A percentile compares a stretch with the other conserved stretches of the same genome.
Evolutionary conservation across 2,113 vertebrate species (phyloP).

Genomic region (Odobenus rosmarus): DNA sequence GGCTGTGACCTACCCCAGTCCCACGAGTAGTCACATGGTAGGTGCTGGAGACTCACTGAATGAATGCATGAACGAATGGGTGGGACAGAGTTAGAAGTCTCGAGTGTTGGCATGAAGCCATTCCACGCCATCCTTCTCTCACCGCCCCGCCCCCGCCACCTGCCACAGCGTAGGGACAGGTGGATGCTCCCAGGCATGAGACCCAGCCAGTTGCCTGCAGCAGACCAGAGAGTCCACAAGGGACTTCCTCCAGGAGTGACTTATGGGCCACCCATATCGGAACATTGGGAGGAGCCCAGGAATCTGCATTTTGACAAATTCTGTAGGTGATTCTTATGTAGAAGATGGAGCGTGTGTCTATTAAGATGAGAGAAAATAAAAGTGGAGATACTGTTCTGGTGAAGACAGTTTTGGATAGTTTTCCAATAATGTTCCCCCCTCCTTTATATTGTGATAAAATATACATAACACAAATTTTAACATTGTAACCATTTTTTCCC

Average conservation of each 20-base stretch:
- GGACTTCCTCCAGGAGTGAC: not conserved
- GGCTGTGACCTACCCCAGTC: too few species aligned
- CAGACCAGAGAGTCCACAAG: not conserved
- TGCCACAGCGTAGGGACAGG: not conserved
- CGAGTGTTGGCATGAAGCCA: rapidly evolving
- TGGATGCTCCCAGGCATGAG: not conserved
- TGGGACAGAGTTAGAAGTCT: not conserved
- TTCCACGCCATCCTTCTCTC: not conserved
- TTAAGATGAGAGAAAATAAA: not conserved
- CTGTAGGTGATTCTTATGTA: not conserved
- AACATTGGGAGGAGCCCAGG: not conserved
- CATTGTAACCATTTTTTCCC: not conserved
- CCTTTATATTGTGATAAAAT: not conserved
- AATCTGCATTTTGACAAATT: not conserved
- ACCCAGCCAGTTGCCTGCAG: not conserved
- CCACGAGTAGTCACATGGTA: not conserved
- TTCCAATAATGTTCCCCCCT: too few species aligned
- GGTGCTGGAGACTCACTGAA: not conserved
- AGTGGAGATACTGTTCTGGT: not conserved
- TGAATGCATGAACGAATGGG: rapidly evolving
- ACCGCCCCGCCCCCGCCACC: too few species aligned
- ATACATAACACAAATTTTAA: not conserved
- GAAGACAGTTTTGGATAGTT: not conserved
- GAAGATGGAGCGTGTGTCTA: not conserved
- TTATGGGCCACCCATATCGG: rapidly evolving